Evolutionary conservation across 2,888 invertebrate genomes (phyloP).

Genomic region (Odontothrips loti): DNA sequence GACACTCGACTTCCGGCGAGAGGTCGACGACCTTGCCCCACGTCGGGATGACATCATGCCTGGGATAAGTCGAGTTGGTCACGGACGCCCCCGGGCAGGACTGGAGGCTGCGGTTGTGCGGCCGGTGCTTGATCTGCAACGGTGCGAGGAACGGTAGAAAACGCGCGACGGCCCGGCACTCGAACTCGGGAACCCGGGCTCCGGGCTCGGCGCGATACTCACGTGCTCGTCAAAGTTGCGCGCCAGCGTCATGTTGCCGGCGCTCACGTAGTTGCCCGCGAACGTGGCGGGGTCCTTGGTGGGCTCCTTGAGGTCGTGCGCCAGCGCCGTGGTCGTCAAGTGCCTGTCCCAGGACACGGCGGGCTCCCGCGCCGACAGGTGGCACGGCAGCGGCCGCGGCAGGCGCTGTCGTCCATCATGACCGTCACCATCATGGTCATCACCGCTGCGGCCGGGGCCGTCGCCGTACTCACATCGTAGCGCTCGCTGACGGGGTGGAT

Average conservation of each 20-base stretch:
- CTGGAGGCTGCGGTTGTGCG: neutral
- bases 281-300: slow-evolving; percentile 19
- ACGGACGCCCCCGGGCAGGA: neutral
- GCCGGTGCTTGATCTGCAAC: slow-evolving; percentile 9
- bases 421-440: neutral
- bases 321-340: slow-evolving; percentile 11
- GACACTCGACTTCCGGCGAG: slow-evolving; percentile 11
- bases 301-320: slow-evolving; percentile 7
- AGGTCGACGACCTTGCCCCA: slow-evolving; percentile 9
- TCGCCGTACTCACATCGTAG: neutral
- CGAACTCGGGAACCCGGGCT: too few species aligned
- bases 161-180: too few species aligned
- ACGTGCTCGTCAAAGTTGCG: slow-evolving; percentile 22
- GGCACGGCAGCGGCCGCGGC: slow-evolving; percentile 2
- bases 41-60: neutral
- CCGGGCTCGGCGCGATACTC: too few species aligned
- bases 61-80: neutral
- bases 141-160: neutral
- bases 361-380: neutral
- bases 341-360: slow-evolving; percentile 13
- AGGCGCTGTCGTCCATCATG: neutral
- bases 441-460: neutral
- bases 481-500: slow-evolving; percentile 13
- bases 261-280: slow-evolving; percentile 8
- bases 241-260: slow-evolving; percentile 7